These are phyloP conservation scores for Poecile montanus DNA, from an alignment of 2,797 vertebrate species.

Conservation along the genomic window DNA sequence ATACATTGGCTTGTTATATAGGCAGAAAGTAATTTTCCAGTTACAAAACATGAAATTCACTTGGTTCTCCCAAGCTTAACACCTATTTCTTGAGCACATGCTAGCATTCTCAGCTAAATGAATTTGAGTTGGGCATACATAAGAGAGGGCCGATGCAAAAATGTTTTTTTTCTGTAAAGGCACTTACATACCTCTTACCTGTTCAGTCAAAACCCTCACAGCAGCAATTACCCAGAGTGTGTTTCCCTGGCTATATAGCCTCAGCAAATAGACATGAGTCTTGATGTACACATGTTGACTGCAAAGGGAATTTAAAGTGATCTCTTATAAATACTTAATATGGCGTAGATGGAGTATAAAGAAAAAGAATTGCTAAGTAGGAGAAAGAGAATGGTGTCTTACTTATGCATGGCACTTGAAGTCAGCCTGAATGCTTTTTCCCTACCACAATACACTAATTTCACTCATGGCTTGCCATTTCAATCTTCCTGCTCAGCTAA, in stretches of 20 bases:
- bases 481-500: neutral
- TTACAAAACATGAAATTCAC: neutral
- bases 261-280: neutral
- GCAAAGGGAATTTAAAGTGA: conserved; percentile 23
- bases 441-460: neutral
- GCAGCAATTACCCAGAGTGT: neutral
- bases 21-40: neutral
- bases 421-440: neutral
- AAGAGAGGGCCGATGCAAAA: neutral
- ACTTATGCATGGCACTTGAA: neutral
- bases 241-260: neutral
- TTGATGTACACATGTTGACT: neutral
- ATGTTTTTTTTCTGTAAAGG: neutral
- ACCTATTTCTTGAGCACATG: neutral
- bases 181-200: neutral
- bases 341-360: neutral
- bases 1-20: neutral
- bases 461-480: conserved; percentile 33
- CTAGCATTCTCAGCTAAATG: conserved; percentile 26
- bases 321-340: conserved; percentile 38
- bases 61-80: neutral
- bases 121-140: neutral
- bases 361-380: neutral
- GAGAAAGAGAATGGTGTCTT: neutral
- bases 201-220: neutral